These are phyloP conservation scores for Netelia melanura DNA, from an alignment of 2,888 invertebrate species.

Conservation along the genomic window DNA sequence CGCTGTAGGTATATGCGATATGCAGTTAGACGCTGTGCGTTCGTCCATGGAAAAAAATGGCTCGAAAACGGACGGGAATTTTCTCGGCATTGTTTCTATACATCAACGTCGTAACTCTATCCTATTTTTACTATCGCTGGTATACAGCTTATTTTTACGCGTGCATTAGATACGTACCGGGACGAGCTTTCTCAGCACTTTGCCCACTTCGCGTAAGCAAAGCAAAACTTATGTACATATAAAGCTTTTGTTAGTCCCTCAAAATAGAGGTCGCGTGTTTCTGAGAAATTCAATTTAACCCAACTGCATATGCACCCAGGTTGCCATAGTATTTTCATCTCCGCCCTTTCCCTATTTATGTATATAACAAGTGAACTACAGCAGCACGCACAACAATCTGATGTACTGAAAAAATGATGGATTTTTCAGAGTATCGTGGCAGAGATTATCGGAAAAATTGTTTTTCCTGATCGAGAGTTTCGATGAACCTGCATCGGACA, in stretches of 20 bases:
- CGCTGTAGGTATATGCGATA: constrained; percentile 13
- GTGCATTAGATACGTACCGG: constrained; percentile 12
- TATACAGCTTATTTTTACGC: constrained; percentile 11
- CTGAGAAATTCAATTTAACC: constrained; percentile 52
- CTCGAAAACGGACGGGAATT: constrained; percentile 17
- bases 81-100: constrained; percentile 41
- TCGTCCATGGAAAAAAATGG: neutral
- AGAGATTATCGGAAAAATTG: too few relatives aligned
- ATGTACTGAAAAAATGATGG: neutral
- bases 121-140: constrained; percentile 4
- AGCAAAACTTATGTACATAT: neutral
- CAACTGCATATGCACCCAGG: constrained; percentile 27
- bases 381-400: neutral
- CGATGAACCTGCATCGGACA: neutral
- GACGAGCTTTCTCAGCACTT: constrained; percentile 26
- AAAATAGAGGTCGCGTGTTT: constrained; percentile 52
- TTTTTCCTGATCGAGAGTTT: neutral
- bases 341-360: neutral
- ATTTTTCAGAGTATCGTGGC: neutral
- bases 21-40: constrained; percentile 34
- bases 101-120: constrained; percentile 35
- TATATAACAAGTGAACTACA: neutral
- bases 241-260: constrained; percentile 17
- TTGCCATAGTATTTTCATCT: constrained; percentile 3
- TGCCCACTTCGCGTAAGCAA: neutral